phyloP scores from a whole-genome alignment of 2,113 vertebrate species.

The Larimichthys polyactis region DNA sequence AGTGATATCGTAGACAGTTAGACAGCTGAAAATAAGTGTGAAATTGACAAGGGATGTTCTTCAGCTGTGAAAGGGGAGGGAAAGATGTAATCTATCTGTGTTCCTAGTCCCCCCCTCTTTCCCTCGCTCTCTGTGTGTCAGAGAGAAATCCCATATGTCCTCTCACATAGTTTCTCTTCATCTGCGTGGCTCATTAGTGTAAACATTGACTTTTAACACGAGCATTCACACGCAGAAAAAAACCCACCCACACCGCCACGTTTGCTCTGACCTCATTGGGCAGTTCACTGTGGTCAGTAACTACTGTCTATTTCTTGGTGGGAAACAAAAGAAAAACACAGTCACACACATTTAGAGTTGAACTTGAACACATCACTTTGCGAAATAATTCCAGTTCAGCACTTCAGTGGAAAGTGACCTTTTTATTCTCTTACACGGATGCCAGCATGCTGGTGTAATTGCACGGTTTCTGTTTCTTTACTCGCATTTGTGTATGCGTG shows the following conservation, averaged over 20 bases:
- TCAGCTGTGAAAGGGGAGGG: slow-evolving; percentile 49
- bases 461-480: slow-evolving; percentile 40
- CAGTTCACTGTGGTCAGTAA: slow-evolving; percentile 19
- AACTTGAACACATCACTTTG: neutral
- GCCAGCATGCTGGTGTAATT: slow-evolving; percentile 45
- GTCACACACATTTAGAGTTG: neutral
- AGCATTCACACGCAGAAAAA: neutral
- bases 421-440: slow-evolving; percentile 37
- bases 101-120: neutral
- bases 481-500: slow-evolving; percentile 30
- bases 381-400: neutral
- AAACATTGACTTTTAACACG: slow-evolving; percentile 53
- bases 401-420: slow-evolving; percentile 22
- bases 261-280: slow-evolving; percentile 41
- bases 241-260: slow-evolving; percentile 31
- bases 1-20: slow-evolving; percentile 22
- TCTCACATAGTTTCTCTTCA: slow-evolving; percentile 40
- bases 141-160: slow-evolving; percentile 49
- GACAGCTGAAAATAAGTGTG: slow-evolving; percentile 34
- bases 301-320: slow-evolving; percentile 38
- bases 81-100: slow-evolving; percentile 40
- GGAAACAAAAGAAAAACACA: slow-evolving; percentile 19
- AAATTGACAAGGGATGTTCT: slow-evolving; percentile 40
- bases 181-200: slow-evolving; percentile 57
- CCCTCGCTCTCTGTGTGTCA: slow-evolving; percentile 9